Evolutionary conservation across 2,888 invertebrate species (phyloP).

Genomic region (Calameuta pallipes): DNA sequence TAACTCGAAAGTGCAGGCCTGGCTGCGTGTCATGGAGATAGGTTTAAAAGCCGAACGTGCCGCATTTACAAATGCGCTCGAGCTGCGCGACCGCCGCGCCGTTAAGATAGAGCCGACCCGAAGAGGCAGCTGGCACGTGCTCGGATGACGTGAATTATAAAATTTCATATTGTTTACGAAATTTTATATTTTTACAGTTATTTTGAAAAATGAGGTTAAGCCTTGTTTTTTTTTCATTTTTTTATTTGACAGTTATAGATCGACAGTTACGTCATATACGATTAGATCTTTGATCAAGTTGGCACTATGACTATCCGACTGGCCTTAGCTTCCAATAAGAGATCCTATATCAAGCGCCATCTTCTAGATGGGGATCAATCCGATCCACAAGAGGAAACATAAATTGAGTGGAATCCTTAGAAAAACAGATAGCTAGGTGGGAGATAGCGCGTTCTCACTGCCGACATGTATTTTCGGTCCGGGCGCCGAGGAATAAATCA

Average conservation of each 20-base stretch:
- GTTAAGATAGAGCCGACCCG: conserved; percentile 21
- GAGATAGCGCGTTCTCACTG: conserved; percentile 15
- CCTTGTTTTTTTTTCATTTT: neutral
- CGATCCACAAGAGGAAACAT: conserved; percentile 35
- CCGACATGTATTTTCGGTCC: conserved; percentile 4
- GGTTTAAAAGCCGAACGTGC: conserved; percentile 65
- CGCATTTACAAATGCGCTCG: conserved; percentile 60
- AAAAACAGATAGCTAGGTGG: conserved; percentile 26
- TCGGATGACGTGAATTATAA: conserved; percentile 31
- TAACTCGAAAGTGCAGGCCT: conserved; percentile 62
- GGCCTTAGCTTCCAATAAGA: neutral
- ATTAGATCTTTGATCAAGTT: neutral
- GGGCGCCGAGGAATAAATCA: conserved; percentile 34
- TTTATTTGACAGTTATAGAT: neutral
- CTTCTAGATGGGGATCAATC: conserved; percentile 20
- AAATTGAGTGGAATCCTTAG: conserved; percentile 39
- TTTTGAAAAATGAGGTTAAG: neutral
- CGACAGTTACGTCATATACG: neutral
- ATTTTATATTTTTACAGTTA: neutral
- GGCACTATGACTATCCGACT: neutral
- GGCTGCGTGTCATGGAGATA: conserved; percentile 64
- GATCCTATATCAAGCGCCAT: neutral
- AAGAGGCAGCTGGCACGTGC: conserved; percentile 16
- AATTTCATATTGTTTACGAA: neutral
- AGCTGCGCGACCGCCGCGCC: conserved; percentile 11